Base-by-base conservation (phyloP, 2,888 invertebrate genomes). In the Agelastica alni region DNA sequence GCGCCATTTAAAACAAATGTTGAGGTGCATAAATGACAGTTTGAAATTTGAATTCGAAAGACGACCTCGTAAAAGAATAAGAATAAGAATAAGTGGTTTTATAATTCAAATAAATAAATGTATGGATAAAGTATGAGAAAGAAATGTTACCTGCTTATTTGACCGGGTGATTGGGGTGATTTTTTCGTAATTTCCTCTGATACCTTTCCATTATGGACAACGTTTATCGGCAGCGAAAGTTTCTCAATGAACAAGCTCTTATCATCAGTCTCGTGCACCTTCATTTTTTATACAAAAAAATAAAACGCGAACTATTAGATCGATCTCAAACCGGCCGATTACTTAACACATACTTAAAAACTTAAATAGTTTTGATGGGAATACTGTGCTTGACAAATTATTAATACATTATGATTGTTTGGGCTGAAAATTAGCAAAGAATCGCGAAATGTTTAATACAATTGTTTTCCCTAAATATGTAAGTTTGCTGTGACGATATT, bases 61-160 rank as follows among this genome's bases (percentile, higher is more conserved):
- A n/a, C n/a, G n/a, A n/a, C n/a, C n/a, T n/a, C n/a, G n/a, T n/a
- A n/a, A n/a, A 22, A 22, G 22, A 22, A 22, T 4, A 22, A 22
- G 22, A 22, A 22, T 4, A 22, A 22, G 22, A 22, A 22, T 4
- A 22, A 22, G 22, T 5, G 22, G 7, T 5, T 22, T 5, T 4
- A 7, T 22, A 22, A 22, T n/a, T 5, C 22, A 22, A 22, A 22
- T 22, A 22, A 22, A 22, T 22, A 34, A 34, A 34, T 34, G 7
- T 2, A 34, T 7, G 12, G 12, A 34, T 32, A 16, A 17, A 17
- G 4, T n/a, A n/a, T n/a, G n/a, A n/a, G n/a, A n/a, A n/a, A n/a
- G n/a, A n/a, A n/a, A n/a, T n/a, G n/a, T 47, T 61, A 62, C 63
- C 62, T 65, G 65, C 64, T 64, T 6, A 39, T 46, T 30, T 56